Base-by-base conservation (phyloP, 2,888 invertebrate species). In the Amiota communis region DNA sequence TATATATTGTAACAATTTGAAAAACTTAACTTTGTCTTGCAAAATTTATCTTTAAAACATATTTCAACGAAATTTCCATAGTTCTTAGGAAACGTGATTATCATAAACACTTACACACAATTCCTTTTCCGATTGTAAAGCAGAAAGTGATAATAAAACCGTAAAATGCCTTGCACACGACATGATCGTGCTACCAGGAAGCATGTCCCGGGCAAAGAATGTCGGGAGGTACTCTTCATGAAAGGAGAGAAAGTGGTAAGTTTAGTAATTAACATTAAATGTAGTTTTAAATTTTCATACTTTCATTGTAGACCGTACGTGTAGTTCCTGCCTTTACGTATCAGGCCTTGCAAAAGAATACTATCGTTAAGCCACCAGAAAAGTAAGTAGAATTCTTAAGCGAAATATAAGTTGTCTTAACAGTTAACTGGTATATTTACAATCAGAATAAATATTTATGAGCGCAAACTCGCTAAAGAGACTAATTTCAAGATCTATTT, bases 401-500 rank as follows among this genome's bases (percentile, higher is more conserved):
- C 17, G 11, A 9, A 23, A 23, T 2, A 23, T 2, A 23, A 23
- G 23, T 23, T 23, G 10, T n/a, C 9, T 15, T 53, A 17, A 20
- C 15, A 13, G 76, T 75, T 8, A 79, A 73, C 56, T 71, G 57
- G 59, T 74, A 63, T n/a, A 51, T 12, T 23, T 17, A 61, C 17
- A 48, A 71, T 63, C 70, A 90, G 90, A 78, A 81, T 86, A 47
- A 78, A 85, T 47, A 79, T 89, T 11, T 89, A 81, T 51, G 83
- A 86, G 53, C 83, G 85, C 8, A 79, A 82, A 6, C 87, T 87
- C 1, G 80, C 82, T 0, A 87, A 86, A 76, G 81, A 81, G 12
- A 89, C 90, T 1, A 84, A 87, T 17, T 90, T 90, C 67, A 87
- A 87, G 75, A 86, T 85, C 71, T 89, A 89, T 74, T 87, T 87